Percentiles rank a stretch among this genome's conserved stretches.
Evolutionary conservation across 2,797 vertebrate species (phyloP).

Genomic region (Ispidina picta): DNA sequence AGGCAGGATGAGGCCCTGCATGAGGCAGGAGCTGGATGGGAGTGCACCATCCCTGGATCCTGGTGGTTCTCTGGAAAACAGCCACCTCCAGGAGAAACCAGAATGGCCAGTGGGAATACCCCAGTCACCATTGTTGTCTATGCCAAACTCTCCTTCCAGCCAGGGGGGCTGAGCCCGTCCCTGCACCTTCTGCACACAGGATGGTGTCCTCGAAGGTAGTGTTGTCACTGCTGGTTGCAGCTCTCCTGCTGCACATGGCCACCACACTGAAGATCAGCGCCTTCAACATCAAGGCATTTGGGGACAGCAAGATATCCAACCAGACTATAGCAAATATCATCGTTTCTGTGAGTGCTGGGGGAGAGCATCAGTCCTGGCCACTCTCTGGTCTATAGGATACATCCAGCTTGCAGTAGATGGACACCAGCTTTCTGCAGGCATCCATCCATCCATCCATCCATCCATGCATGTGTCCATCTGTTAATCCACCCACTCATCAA

Average conservation of each 20-base stretch:
- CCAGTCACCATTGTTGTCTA: background rate
- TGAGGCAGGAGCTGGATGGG: background rate
- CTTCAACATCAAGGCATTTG: slow-evolving; percentile 77
- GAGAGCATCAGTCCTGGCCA: background rate
- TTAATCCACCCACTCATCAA: too few species aligned
- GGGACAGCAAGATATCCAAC: slow-evolving; percentile 78
- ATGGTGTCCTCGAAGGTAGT: background rate
- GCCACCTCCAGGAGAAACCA: background rate
- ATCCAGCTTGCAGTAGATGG: background rate
- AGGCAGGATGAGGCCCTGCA: background rate
- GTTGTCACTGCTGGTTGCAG: background rate
- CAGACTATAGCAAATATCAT: slow-evolving; percentile 60
- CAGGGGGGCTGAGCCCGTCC: background rate
- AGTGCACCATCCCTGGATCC: background rate
- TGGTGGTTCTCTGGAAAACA: background rate
- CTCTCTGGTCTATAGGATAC: background rate
- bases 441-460: rapidly evolving
- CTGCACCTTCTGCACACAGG: background rate
- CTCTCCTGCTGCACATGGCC: slow-evolving; percentile 18
- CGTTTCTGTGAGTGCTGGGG: slow-evolving; percentile 51
- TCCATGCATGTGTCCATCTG: background rate
- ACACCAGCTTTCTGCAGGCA: background rate
- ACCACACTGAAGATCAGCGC: slow-evolving; percentile 54
- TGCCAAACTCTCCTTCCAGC: background rate
- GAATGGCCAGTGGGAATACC: background rate